phyloP scores from a whole-genome alignment of 2,888 invertebrate species.

The Platerodrilus igneus region DNA sequence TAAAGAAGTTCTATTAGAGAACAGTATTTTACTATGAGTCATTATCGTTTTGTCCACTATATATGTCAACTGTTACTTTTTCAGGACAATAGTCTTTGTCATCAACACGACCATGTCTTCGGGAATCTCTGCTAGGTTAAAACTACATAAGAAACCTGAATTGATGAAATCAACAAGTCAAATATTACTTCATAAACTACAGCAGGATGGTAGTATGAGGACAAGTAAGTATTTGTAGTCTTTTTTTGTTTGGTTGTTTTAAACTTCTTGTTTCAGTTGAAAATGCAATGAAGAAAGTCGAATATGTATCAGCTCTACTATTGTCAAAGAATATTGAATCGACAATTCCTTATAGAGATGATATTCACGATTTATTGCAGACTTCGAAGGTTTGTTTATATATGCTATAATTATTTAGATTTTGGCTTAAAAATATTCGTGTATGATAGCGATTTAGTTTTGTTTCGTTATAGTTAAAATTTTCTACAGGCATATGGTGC shows the following conservation, averaged over 20 bases:
- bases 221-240: constrained; percentile 38
- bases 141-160: constrained; percentile 45
- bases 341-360: constrained; percentile 59
- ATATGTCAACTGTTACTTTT: constrained; percentile 26
- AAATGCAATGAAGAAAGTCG: constrained; percentile 76
- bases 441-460: not conserved
- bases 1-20: constrained; percentile 4
- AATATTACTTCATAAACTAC: constrained; percentile 44
- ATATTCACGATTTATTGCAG: constrained; percentile 72
- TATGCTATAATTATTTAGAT: not conserved
- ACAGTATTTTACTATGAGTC: constrained; percentile 34
- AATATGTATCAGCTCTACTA: constrained; percentile 73
- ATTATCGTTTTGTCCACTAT: constrained; percentile 31
- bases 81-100: constrained; percentile 30
- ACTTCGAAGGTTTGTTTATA: constrained; percentile 61
- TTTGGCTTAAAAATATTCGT: constrained; percentile 3
- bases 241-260: too few relatives aligned
- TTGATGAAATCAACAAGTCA: constrained; percentile 45
- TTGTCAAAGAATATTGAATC: constrained; percentile 70
- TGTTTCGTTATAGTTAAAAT: constrained; percentile 2
- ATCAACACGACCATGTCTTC: constrained; percentile 40
- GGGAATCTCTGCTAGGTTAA: constrained; percentile 45
- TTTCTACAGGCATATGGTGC: constrained; percentile 57
- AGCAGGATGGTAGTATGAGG: constrained; percentile 46
- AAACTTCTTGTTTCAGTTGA: constrained; percentile 61